Conservation (phyloP, 2,797 vertebrate species). For the Alauda arvensis region DNA sequence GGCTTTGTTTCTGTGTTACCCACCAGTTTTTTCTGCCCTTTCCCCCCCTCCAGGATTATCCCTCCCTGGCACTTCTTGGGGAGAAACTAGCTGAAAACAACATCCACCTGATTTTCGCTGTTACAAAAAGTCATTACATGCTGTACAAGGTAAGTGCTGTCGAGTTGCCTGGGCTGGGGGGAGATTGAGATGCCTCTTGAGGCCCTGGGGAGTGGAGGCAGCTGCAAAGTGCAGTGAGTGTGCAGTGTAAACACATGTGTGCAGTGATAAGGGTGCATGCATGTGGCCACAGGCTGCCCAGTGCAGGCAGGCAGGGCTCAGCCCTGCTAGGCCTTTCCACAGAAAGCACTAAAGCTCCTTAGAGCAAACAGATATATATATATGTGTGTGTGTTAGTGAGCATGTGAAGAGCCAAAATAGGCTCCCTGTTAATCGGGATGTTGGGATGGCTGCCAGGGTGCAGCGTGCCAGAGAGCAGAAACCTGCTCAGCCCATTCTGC, state of each 20-base stretch:
- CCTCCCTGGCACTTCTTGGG: constrained; percentile 92
- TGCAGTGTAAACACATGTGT: neutral
- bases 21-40: neutral
- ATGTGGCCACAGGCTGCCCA: neutral
- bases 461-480: neutral
- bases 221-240: fast-evolving
- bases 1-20: neutral
- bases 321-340: neutral
- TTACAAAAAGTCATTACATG: constrained; percentile 88
- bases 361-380: constrained; percentile 8
- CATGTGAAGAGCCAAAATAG: constrained; percentile 47
- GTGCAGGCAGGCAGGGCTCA: neutral
- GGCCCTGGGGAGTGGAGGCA: neutral
- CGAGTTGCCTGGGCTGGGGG: fast-evolving
- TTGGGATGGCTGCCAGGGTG: neutral
- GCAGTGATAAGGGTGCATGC: neutral
- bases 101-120: constrained; percentile 95
- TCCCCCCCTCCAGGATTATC: constrained; percentile 85
- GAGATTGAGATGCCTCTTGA: neutral
- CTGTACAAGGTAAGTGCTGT: constrained; percentile 87
- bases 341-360: constrained; percentile 39
- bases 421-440: constrained; percentile 1
- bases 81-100: constrained; percentile 96
- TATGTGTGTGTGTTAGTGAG: neutral
- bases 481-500: constrained; percentile 41